These are phyloP conservation scores for Heliconius sara DNA, from an alignment of 2,888 invertebrate genomes.

Conservation along the genomic window DNA sequence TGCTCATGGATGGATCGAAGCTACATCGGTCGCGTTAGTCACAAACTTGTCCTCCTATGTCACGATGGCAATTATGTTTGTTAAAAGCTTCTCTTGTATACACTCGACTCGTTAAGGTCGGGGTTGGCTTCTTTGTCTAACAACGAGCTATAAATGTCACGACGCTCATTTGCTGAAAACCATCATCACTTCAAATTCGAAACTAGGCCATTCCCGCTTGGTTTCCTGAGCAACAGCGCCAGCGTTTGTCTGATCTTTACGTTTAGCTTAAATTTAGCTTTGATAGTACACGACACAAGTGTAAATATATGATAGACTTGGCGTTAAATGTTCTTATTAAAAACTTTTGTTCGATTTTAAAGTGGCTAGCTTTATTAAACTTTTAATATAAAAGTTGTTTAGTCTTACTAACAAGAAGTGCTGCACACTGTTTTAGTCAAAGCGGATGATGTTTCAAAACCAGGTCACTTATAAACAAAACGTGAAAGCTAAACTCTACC, in stretches of 20 bases:
- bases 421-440: not conserved
- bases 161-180: conserved; percentile 44
- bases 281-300: not conserved
- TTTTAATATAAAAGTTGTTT: not conserved
- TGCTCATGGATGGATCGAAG: too few relatives aligned
- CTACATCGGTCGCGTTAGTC: too few relatives aligned
- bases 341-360: conserved; percentile 1
- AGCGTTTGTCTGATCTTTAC: conserved; percentile 5
- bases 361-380: not conserved
- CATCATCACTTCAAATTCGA: conserved; percentile 34
- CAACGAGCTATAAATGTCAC: conserved; percentile 43
- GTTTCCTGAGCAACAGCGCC: conserved; percentile 10
- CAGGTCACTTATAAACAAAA: conserved; percentile 17
- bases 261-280: conserved; percentile 1
- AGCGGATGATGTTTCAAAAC: conserved; percentile 13
- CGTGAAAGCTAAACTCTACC: conserved; percentile 1
- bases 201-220: conserved; percentile 21
- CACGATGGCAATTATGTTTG: not conserved
- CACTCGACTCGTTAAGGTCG: conserved; percentile 45
- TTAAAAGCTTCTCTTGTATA: conserved; percentile 15
- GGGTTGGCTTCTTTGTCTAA: conserved; percentile 66
- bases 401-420: conserved; percentile 1
- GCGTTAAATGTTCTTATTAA: not conserved
- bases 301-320: not conserved
- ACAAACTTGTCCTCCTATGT: too few relatives aligned